Evolutionary conservation across 2,113 vertebrate species (phyloP), one percentile per base, ranked within the genome.

Genomic region (Takifugu flavidus): DNA sequence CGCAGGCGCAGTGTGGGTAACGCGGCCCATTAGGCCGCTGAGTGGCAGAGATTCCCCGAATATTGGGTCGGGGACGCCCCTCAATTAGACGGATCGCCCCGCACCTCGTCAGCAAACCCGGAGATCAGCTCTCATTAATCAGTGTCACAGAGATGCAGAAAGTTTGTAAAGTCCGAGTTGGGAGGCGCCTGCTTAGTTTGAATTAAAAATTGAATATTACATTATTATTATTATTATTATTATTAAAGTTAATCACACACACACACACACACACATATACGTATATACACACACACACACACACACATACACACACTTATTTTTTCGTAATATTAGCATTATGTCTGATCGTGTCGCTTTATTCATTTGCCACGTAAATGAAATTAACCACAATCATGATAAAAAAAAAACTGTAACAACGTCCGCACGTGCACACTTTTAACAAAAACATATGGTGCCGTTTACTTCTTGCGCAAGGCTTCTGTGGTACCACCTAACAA

Each of bases 51-150:
- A 86, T 87, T 80, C 86, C 88, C 83, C 50, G 67, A 74, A 82
- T 88, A 90, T 90, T 57, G 91, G 91, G 86, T 79, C 78, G 77
- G 89, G 89, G 88, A 89, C 88, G 84, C 86, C 81, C 89, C 87
- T 87, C 87, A 88, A 86, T 88, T 90, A 87, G 85, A 87, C 87
- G 45, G 85, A 87, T 85, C 73, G 77, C 65, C 77, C 77, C 73
- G 76, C 65, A 84, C 86, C 79, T 82, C 78, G 86, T 89, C 88
- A 88, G 89, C 86, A 89, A 69, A 72, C 67, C 56, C 45, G 67
- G 62, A 75, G 56, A 64, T 77, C 62, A 59, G 69, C 49, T 70
- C 68, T 77, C 80, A 86, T 89, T 84, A 84, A 88, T 87, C 86
- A 86, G 80, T 83, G 77, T 59, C 87, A 84, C 65, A 57, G 69